phyloP scores from a whole-genome alignment of 2,113 vertebrate genomes.

The Bos indicus region DNA sequence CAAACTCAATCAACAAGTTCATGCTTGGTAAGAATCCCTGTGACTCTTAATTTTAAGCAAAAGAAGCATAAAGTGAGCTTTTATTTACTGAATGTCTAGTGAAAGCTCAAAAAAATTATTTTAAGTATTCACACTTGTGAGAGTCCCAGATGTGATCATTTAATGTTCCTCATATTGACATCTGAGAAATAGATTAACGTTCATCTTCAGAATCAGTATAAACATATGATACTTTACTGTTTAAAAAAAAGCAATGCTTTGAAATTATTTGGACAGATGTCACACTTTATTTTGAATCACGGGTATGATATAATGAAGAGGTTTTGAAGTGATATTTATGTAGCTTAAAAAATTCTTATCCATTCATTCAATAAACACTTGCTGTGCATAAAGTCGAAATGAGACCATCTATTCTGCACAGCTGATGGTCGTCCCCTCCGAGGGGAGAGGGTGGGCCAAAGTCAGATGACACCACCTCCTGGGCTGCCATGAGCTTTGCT shows the following conservation, averaged over 20 bases:
- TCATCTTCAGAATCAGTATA: not conserved
- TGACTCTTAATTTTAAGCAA: not conserved
- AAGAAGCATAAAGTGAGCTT: not conserved
- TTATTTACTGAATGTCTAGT: not conserved
- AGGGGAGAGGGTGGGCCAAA: fast-evolving
- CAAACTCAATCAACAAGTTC: not conserved
- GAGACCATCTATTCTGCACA: fast-evolving
- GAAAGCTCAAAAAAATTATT: not conserved
- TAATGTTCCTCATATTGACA: fast-evolving
- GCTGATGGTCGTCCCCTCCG: fast-evolving
- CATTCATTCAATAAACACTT: not conserved
- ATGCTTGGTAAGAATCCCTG: not conserved
- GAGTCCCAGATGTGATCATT: too few relatives aligned
- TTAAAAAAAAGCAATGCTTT: not conserved
- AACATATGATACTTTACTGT: not conserved
- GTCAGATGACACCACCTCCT: fast-evolving
- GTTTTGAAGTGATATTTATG: not conserved
- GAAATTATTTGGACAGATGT: not conserved
- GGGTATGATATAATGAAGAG: not conserved
- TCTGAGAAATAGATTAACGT: fast-evolving
- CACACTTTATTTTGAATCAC: not conserved
- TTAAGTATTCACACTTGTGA: not conserved
- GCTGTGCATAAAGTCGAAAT: not conserved
- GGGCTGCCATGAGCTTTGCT: not conserved
- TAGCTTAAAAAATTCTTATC: not conserved